Conservation (phyloP, 2,113 vertebrate genomes). For the Etheostoma spectabile region DNA sequence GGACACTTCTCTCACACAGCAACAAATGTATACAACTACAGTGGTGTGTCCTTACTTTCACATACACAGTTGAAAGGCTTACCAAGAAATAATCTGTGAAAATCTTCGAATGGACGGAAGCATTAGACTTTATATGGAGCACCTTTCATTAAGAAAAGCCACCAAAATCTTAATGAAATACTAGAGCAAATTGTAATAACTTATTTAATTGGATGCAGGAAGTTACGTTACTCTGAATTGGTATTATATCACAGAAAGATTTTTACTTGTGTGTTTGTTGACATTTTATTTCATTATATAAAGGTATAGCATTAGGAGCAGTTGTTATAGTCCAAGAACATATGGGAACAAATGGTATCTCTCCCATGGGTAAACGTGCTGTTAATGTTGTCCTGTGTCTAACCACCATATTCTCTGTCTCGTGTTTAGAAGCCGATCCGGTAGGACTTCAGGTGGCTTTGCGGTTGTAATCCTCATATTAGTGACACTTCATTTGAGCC, state of each 20-base stretch:
- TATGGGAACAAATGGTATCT: constrained; percentile 15
- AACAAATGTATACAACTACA: not conserved
- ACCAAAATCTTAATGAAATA: not conserved
- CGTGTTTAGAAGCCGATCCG: constrained; percentile 61
- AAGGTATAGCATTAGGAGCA: not conserved
- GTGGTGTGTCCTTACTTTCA: not conserved
- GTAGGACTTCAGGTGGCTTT: constrained; percentile 83
- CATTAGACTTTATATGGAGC: not conserved
- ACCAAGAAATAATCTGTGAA: not conserved
- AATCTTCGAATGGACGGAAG: not conserved
- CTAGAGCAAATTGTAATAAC: not conserved
- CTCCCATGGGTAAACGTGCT: constrained; percentile 23
- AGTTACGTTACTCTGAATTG: not conserved
- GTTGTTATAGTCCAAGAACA: not conserved
- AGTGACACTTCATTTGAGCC: constrained; percentile 86
- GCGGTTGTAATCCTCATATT: constrained; percentile 86
- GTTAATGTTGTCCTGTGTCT: constrained; percentile 28
- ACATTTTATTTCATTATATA: not conserved
- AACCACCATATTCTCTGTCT: constrained; percentile 28
- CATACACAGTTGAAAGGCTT: not conserved
- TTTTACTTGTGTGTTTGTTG: not conserved
- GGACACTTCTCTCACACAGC: not conserved
- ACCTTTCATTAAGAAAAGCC: not conserved
- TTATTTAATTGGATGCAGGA: not conserved
- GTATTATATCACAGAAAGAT: constrained; percentile 1